phyloP scores from a whole-genome alignment of 1,140 invertebrate genomes.

The Drosophila melanogaster region Release_6_plus_ISO1_MT NT_037436.4:3433501-3434000 shows the following conservation, averaged over 20 bases:
- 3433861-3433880: not conserved
- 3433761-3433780: too few species aligned
- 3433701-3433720: too few species aligned
- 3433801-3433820: too few species aligned
- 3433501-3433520: not conserved
- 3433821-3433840: too few species aligned
- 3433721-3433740: too few species aligned
- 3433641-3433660: constrained; percentile 25
- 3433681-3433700: not conserved
- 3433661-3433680: not conserved
- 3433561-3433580: constrained; percentile 3
- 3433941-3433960: constrained; percentile 37
- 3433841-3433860: too few species aligned
- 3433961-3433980: constrained; percentile 54
- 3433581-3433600: constrained; percentile 32
- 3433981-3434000: constrained; percentile 34
- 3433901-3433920: constrained; percentile 19
- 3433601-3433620: constrained; percentile 44
- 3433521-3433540: constrained; percentile 2
- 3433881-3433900: constrained; percentile 10
- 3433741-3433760: too few species aligned
- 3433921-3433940: constrained; percentile 30
- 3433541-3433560: not conserved
- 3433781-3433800: too few species aligned
- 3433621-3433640: constrained; percentile 28